Conservation (phyloP, 2,888 invertebrate species). For the Cheilosia vernalis region DNA sequence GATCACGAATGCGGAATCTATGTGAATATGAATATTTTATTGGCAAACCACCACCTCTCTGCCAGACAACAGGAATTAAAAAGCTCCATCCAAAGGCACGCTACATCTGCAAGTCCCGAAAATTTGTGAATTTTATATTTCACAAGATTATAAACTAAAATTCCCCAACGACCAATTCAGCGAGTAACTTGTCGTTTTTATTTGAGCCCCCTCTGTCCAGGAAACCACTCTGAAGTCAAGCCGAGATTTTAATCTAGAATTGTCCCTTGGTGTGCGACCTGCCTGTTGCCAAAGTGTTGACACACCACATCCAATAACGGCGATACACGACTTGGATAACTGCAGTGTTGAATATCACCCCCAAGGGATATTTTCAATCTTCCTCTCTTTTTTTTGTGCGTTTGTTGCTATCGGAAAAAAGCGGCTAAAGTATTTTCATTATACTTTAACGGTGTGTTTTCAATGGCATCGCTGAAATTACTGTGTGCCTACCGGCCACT, state of each 20-base stretch:
- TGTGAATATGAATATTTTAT: too few species aligned
- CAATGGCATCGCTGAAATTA: conserved; percentile 68
- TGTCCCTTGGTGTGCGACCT: conserved; percentile 41
- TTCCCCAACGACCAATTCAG: conserved; percentile 46
- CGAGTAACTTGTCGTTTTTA: conserved; percentile 27
- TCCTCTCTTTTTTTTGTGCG: neutral
- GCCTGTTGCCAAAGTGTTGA: conserved; percentile 68
- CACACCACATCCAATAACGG: conserved; percentile 46
- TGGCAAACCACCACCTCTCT: too few species aligned
- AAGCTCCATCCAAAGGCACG: neutral
- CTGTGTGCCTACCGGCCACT: conserved; percentile 63
- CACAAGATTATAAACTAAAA: conserved; percentile 33
- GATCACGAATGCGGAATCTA: too few species aligned
- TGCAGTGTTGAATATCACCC: conserved; percentile 52
- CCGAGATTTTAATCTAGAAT: conserved; percentile 61
- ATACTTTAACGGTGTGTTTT: conserved; percentile 69
- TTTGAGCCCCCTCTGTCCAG: neutral
- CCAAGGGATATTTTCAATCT: conserved; percentile 36
- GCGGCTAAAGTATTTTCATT: conserved; percentile 66
- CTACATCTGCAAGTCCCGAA: conserved; percentile 25
- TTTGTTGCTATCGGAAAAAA: conserved; percentile 46
- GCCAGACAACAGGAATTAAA: neutral
- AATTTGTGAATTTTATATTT: conserved; percentile 65
- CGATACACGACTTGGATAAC: conserved; percentile 17
- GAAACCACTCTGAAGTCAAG: conserved; percentile 6